Base-by-base conservation (phyloP, 2,113 vertebrate genomes). In the Archocentrus centrarchus region DNA sequence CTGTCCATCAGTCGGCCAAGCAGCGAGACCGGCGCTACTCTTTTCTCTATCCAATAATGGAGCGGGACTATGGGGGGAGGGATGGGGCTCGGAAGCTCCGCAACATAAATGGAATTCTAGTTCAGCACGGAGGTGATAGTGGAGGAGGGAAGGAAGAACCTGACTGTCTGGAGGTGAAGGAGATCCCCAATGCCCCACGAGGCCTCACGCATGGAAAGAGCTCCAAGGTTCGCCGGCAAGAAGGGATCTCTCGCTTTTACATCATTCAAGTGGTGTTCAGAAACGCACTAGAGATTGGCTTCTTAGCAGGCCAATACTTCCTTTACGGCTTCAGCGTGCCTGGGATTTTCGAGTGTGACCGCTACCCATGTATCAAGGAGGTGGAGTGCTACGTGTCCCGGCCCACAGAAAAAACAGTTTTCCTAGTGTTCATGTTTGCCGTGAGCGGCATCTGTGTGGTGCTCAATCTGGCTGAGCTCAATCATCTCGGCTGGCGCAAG, bases 321-420 rank as follows among this genome's bases (percentile, higher is more conserved):
- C 95, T 98, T 0, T 98, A 98, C 3, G 97, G 97, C 1, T 98
- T 98, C 77, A 95, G 93, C 6, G 97, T 98, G 5, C 96, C 96
- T 1, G 96, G 96, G 5, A 97, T 97, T 47, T 96, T 97, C 2
- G 97, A 96, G 84, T 98, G 97, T 1, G 96, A 97, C 83, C 96
- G 97, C 3, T 98, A 98, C 89, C 97, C 97, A 0, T 98, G 97
- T 82, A 92, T 98, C 18, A 97, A 97, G 86, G 97, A 97, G 85
- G 97, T 98, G 82, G 97, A 98, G 88, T 98, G 97, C 81, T 98
- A 98, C 17, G 97, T 98, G 11, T 98, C 97, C 0, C 93, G 97
- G 0, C 97, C 97, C 62, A 98, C 97, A 0, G 97, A 98, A 80
- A 98, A 98, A 68, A 98, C 95, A 0, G 96, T 98, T 0, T 98